These are phyloP conservation scores for Antedon mediterranea DNA, from an alignment of 53 echinoderm and acorn worm species.

Conservation along the genomic window DNA sequence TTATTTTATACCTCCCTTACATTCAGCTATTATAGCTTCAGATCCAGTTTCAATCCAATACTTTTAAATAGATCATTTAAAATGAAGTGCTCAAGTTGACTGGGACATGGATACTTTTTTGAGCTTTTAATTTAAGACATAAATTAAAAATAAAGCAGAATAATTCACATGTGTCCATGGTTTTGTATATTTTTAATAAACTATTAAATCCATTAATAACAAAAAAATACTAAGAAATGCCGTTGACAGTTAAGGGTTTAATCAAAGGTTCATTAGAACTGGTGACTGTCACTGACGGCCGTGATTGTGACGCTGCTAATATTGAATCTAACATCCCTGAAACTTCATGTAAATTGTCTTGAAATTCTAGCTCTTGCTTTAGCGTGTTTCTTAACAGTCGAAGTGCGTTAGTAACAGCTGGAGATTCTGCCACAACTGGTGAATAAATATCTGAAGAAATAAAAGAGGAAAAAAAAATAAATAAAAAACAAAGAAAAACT, in stretches of 20 bases:
- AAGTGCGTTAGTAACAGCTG: conserved; percentile 41
- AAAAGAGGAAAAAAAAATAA: neutral
- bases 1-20: too few relatives aligned
- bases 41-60: too few relatives aligned
- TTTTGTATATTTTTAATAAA: too few relatives aligned
- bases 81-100: too few relatives aligned
- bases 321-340: conserved; percentile 80
- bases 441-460: conserved; percentile 67
- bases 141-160: too few relatives aligned
- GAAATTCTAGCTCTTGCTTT: conserved; percentile 69
- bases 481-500: neutral
- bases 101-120: too few relatives aligned
- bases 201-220: neutral
- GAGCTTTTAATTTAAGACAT: too few relatives aligned
- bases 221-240: neutral
- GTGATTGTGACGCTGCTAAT: conserved; percentile 52
- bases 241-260: neutral
- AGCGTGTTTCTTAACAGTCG: conserved; percentile 32
- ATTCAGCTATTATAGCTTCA: too few relatives aligned
- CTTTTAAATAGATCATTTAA: too few relatives aligned
- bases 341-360: conserved; percentile 59
- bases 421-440: conserved; percentile 51
- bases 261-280: neutral
- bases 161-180: too few relatives aligned
- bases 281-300: neutral